Evolutionary conservation across 2,113 vertebrate species (phyloP), one percentile per base, ranked within the genome.

Genomic region (Psittacula cyanocephala): DNA sequence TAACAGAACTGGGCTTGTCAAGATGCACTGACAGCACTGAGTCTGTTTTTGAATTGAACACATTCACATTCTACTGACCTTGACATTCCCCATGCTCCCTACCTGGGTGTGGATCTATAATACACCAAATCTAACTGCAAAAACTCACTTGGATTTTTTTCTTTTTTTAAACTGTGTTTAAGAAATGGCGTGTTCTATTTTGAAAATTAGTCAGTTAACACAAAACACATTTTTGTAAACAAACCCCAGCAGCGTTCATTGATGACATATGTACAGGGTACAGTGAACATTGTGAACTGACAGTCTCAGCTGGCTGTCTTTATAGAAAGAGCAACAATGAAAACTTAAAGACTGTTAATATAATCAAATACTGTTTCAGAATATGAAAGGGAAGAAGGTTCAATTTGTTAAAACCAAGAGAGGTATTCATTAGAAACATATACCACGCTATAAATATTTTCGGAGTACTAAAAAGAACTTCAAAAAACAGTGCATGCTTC

Each of bases 1-100:
- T 39, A 93, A 95, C 81, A 62, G 60, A 93, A 68, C 57, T 63
- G 86, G 92, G 47, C 90, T 88, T 88, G 76, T 94, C 93, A 65
- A 76, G 88, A 92, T 29, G 85, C 84, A 92, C 91, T 72, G 86
- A 92, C 4, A 1, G 92, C 86, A 81, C 64, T 52, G 68, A 90
- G 65, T 28, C 72, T 57, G 79, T 15, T 28, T 65, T 55, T 44
- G 79, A 85, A 65, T 53, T 35, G 62, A 53, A 62, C 63, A 35
- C 76, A 10, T 31, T 64, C 72, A 70, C 71, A 55, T 84, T 50
- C 86, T 78, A 62, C 83, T 83, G 82, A 88, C 71, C 50, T 63
- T 62, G 47, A 72, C 41, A 59, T 29, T 75, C 80, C 91, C 55
- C 88, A 29, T 15, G 55, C 77, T 88, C 88, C 57, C 96, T 92